phyloP scores from a whole-genome alignment of 2,888 invertebrate species.

The Buathra laborator region DNA sequence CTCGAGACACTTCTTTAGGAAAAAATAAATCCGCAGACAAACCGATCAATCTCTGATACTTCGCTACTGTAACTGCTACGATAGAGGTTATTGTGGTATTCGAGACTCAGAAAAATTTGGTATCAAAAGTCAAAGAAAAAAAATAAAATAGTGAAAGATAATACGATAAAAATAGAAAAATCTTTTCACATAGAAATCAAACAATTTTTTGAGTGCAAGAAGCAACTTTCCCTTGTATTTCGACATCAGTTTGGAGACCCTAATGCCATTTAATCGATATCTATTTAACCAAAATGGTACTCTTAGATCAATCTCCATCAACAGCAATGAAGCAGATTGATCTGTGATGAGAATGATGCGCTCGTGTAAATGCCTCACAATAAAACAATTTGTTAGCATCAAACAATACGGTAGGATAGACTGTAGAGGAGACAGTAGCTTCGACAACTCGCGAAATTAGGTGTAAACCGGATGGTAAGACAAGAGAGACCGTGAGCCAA shows the following conservation, averaged over 20 bases:
- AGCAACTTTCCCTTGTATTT: no score
- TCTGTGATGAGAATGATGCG: neutral
- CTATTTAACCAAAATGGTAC: no score
- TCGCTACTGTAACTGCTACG: neutral
- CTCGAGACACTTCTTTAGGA: constrained; percentile 13
- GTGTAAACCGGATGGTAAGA: constrained; percentile 70
- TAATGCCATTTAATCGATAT: no score
- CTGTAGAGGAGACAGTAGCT: constrained; percentile 47
- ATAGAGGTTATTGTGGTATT: neutral
- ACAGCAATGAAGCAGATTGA: neutral
- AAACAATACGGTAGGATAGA: neutral
- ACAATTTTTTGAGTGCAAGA: no score
- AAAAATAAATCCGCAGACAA: constrained; percentile 39
- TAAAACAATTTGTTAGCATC: constrained; percentile 19
- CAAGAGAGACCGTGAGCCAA: constrained; percentile 45
- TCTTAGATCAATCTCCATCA: neutral
- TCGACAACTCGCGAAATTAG: constrained; percentile 69
- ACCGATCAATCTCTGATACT: constrained; percentile 32
- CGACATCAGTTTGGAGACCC: no score
- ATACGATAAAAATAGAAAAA: no score
- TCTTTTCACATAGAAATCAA: no score
- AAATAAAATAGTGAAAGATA: no score
- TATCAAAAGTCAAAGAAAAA: no score
- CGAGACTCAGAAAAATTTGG: no score
- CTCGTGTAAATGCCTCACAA: neutral